Base-by-base conservation (phyloP, 2,888 invertebrate genomes). In the Scaptomyza flava region DNA sequence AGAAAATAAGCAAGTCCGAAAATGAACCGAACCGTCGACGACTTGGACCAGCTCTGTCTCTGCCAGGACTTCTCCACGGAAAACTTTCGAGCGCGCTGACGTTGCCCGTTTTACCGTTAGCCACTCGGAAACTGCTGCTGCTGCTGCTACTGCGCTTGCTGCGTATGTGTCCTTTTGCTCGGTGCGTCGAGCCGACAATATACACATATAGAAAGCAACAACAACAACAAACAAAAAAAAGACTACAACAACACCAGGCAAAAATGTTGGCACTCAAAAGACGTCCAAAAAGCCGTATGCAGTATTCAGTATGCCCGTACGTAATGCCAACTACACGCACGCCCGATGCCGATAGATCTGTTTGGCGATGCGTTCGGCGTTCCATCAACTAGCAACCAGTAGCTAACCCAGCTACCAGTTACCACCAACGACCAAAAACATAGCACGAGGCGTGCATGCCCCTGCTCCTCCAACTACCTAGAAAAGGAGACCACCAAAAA, bases 261-360 rank as follows among this genome's bases (percentile, higher is more conserved):
- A 90, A 89, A 90, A 90, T 89, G 90, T 81, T 89, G 82, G 67
- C 88, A 90, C 90, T 90, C 90, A 89, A 90, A 90, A 90, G 90
- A 90, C 90, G 90, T 90, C 89, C 89, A 89, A 85, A 41, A 90
- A 88, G 90, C 90, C 90, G 90, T 90, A 2, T 38, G 38, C 38
- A 38, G 38, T 38, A 38, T 38, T 89, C 38, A 38, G 14, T 38
- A 38, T 17, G 89, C 90, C 41, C 17, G 41, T 41, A 41, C 17
- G 41, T 17, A 41, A 89, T 90, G 90, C 90, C 90, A 90, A 85
- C 89, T 84, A 86, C 82, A 84, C 72, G 86, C 88, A 89, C 89
- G 89, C 88, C 88, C 86, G 80, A 85, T 85, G 85, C 85, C 90
- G 89, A 87, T 90, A 87, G 89, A 90, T 90, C 90, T 90, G 90